Percentiles rank a stretch among this genome's conserved stretches.
These are phyloP conservation scores for Prochilodus magdalenae DNA, from an alignment of 2,113 vertebrate genomes.

Conservation along the genomic window DNA sequence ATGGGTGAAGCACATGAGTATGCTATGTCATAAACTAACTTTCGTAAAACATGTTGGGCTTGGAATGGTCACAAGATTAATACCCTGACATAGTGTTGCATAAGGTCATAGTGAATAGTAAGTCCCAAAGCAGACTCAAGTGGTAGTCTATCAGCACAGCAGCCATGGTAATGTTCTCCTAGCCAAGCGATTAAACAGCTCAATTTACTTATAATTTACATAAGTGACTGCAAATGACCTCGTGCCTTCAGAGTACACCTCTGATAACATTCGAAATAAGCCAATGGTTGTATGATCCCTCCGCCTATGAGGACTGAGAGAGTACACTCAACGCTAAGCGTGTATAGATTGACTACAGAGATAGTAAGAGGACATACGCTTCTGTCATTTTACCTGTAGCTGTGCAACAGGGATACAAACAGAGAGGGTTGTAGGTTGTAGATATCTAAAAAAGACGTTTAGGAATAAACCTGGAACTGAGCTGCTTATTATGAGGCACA, in stretches of 20 bases:
- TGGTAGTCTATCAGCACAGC: not conserved
- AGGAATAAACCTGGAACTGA: not conserved
- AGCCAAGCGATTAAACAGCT: not conserved
- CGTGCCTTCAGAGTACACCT: not conserved
- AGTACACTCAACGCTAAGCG: not conserved
- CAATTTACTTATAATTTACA: conserved; percentile 19
- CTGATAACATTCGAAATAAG: conserved; percentile 4
- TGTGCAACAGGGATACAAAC: not conserved
- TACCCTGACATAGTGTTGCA: no score
- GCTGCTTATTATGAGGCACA: conserved; percentile 42
- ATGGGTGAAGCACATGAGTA: no score
- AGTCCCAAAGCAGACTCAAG: not conserved
- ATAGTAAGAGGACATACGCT: not conserved
- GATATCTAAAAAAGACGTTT: not conserved
- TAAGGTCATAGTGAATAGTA: not conserved
- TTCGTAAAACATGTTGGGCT: no score
- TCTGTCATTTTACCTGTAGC: not conserved
- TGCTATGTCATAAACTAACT: no score
- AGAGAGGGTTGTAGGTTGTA: not conserved
- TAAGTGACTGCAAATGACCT: not conserved
- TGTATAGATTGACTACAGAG: not conserved
- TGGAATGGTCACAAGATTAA: no score
- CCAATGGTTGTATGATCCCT: conserved; percentile 1
- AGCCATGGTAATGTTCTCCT: not conserved
- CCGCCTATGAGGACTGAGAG: conserved; percentile 16